phyloP scores from a whole-genome alignment of 2,113 vertebrate species.

The Papio anubis region DNA sequence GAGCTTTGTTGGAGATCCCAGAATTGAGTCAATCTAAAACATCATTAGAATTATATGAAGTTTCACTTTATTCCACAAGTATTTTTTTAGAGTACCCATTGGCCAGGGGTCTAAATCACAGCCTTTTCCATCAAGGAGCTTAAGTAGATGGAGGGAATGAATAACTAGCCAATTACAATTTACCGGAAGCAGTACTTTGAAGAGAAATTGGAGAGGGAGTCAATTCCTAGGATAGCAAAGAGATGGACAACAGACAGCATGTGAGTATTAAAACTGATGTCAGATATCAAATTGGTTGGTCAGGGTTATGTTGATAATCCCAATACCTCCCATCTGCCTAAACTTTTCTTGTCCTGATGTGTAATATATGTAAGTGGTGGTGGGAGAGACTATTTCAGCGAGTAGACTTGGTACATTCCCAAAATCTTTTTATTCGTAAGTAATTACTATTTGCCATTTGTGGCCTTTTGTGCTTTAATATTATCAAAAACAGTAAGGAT shows the following conservation, averaged over 20 bases:
- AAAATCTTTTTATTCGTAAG: background rate
- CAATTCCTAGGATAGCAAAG: slow-evolving; percentile 5
- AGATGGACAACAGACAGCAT: slow-evolving; percentile 32
- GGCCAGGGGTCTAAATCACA: background rate
- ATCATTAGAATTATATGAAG: background rate
- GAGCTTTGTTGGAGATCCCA: background rate
- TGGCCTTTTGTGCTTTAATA: background rate
- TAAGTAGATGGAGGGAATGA: background rate
- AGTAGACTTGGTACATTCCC: background rate
- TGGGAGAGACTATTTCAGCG: background rate
- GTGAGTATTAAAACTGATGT: slow-evolving; percentile 58
- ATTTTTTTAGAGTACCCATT: background rate
- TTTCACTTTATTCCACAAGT: background rate
- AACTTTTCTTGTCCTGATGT: background rate
- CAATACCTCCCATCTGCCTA: background rate
- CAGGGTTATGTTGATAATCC: background rate
- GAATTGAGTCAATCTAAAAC: background rate
- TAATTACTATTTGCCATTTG: background rate
- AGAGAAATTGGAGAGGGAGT: slow-evolving; percentile 36
- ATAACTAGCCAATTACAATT: slow-evolving; percentile 54
- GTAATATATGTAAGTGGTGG: background rate
- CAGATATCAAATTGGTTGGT: background rate
- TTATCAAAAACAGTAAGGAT: background rate
- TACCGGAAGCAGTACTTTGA: slow-evolving; percentile 58
- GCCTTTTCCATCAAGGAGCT: background rate